Evolutionary conservation across 2,888 invertebrate species (phyloP).

Genomic region (Epinotia nisella): DNA sequence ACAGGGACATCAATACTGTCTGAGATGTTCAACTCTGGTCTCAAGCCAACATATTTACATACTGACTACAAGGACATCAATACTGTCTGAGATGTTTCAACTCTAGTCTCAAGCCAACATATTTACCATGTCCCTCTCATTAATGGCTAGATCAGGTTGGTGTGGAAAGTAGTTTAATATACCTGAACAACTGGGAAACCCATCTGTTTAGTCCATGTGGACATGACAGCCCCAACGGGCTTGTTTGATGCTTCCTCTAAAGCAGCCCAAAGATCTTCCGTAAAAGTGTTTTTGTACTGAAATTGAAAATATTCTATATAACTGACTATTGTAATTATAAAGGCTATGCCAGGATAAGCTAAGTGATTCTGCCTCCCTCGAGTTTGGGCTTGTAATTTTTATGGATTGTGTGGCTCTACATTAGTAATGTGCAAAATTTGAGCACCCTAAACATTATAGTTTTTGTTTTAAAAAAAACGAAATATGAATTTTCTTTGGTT

Average conservation of each 20-base stretch:
- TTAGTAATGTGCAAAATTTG: too few relatives aligned
- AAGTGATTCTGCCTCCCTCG: too few relatives aligned
- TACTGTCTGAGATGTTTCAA: neutral
- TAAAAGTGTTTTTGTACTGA: conserved; percentile 95
- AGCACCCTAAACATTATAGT: too few relatives aligned
- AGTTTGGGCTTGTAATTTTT: too few relatives aligned
- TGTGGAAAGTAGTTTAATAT: conserved; percentile 48
- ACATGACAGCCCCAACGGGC: conserved; percentile 96
- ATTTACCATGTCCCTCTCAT: neutral
- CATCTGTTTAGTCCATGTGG: conserved; percentile 98
- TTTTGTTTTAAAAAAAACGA: too few relatives aligned
- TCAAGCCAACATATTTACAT: neutral
- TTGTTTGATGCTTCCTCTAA: conserved; percentile 95
- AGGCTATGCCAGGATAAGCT: too few relatives aligned
- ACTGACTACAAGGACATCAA: neutral
- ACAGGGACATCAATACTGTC: neutral
- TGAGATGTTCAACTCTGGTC: neutral
- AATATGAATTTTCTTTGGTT: too few relatives aligned
- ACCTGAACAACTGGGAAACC: conserved; percentile 94
- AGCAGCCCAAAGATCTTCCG: conserved; percentile 96
- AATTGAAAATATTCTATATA: conserved; percentile 49
- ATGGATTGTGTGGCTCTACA: too few relatives aligned
- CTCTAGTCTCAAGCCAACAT: neutral
- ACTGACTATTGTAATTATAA: too few relatives aligned
- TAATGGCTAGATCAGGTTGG: neutral